Conservation (phyloP, 2,797 vertebrate genomes). For the Dipus sagitta region DNA sequence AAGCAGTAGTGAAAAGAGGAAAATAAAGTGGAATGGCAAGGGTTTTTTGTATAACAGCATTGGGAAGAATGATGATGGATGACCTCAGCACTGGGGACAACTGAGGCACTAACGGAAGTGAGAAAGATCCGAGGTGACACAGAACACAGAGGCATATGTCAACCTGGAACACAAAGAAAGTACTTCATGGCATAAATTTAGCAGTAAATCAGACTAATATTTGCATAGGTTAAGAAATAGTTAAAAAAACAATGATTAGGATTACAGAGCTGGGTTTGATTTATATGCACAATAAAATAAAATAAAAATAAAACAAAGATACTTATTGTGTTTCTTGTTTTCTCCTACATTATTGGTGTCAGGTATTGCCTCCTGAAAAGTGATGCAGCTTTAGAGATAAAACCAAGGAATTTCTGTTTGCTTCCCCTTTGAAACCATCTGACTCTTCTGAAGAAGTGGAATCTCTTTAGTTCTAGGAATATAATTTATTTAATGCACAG, state of each 20-base stretch:
- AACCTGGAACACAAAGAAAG: not conserved
- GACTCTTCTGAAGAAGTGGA: conserved; percentile 40
- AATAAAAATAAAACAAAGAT: not conserved
- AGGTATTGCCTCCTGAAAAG: not conserved
- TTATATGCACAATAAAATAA: not conserved
- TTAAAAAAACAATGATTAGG: not conserved
- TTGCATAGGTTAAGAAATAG: not conserved
- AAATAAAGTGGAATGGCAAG: not conserved
- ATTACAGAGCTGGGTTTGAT: not conserved
- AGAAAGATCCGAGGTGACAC: not conserved
- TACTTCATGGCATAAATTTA: not conserved
- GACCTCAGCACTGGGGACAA: too few relatives aligned
- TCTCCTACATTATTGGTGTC: not conserved
- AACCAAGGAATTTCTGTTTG: not conserved
- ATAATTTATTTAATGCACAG: conserved; percentile 36
- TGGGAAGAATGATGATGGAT: not conserved
- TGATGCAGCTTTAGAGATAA: conserved; percentile 32
- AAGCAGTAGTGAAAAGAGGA: not conserved
- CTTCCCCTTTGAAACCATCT: conserved; percentile 25
- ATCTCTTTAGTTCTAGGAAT: conserved; percentile 56
- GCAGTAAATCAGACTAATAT: not conserved
- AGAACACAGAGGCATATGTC: not conserved
- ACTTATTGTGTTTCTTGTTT: not conserved
- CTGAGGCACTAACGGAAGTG: too few relatives aligned
- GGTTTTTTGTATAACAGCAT: not conserved